These are phyloP conservation scores for Callospermophilus lateralis DNA, from an alignment of 2,113 vertebrate species.

Conservation along the genomic window DNA sequence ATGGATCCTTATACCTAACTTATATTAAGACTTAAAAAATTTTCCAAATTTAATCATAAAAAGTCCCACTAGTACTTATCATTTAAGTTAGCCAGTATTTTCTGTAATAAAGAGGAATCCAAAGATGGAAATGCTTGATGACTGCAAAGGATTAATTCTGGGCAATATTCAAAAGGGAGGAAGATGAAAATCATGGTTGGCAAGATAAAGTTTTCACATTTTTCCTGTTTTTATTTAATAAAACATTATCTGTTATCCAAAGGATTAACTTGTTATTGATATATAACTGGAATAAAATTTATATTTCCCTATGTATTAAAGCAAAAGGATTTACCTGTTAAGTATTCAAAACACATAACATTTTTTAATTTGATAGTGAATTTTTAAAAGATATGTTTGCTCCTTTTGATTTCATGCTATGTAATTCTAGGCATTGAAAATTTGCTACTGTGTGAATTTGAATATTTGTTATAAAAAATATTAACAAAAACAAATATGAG, in stretches of 20 bases:
- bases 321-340: background rate
- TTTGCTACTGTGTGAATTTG: background rate
- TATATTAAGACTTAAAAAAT: background rate
- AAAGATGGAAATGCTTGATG: constrained; percentile 70
- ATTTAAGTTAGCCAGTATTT: background rate
- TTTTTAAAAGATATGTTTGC: background rate
- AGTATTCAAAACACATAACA: background rate
- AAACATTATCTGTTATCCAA: constrained; percentile 28
- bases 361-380: constrained; percentile 1
- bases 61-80: background rate
- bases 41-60: background rate
- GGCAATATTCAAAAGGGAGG: background rate
- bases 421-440: background rate
- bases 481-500: constrained; percentile 40
- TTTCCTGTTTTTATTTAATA: background rate
- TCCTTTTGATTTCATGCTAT: constrained; percentile 29
- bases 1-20: background rate
- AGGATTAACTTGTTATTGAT: background rate
- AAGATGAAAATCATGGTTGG: background rate
- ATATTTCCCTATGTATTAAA: background rate
- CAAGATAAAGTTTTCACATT: background rate
- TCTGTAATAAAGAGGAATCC: constrained; percentile 31
- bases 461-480: constrained; percentile 59
- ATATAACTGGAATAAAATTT: constrained; percentile 23
- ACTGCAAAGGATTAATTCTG: background rate